Evolutionary conservation across 2,888 invertebrate species (phyloP).

Genomic region (Tinea pellionella): DNA sequence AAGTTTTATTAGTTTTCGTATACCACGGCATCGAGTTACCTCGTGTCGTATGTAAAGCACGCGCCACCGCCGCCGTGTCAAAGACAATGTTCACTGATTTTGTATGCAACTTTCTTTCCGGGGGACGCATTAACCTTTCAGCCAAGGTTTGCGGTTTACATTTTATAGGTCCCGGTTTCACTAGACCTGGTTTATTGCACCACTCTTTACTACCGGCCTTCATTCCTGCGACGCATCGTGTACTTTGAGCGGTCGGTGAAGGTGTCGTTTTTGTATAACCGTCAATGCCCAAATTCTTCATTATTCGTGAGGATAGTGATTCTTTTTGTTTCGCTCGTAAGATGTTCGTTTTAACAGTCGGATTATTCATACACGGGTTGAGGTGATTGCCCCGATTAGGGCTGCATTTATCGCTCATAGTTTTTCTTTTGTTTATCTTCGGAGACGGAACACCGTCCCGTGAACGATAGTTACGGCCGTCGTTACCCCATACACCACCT

Average conservation of each 20-base stretch:
- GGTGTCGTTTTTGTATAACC: neutral
- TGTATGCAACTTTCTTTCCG: neutral
- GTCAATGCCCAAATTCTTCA: neutral
- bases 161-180: neutral
- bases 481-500: neutral
- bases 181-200: neutral
- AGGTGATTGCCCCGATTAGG: neutral
- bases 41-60: too few relatives aligned
- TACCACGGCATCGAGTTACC: too few relatives aligned
- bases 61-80: too few relatives aligned
- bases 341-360: neutral
- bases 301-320: neutral
- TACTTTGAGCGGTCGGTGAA: too few relatives aligned
- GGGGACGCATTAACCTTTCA: neutral
- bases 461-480: neutral
- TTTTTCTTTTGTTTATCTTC: neutral
- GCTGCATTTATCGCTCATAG: neutral
- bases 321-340: neutral
- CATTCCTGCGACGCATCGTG: neutral
- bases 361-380: neutral
- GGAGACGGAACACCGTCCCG: neutral
- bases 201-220: slow-evolving; percentile 2
- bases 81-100: neutral
- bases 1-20: too few relatives aligned
- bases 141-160: neutral